Evolutionary conservation across 2,888 invertebrate genomes (phyloP).

Genomic region (Plagodis dolabraria): DNA sequence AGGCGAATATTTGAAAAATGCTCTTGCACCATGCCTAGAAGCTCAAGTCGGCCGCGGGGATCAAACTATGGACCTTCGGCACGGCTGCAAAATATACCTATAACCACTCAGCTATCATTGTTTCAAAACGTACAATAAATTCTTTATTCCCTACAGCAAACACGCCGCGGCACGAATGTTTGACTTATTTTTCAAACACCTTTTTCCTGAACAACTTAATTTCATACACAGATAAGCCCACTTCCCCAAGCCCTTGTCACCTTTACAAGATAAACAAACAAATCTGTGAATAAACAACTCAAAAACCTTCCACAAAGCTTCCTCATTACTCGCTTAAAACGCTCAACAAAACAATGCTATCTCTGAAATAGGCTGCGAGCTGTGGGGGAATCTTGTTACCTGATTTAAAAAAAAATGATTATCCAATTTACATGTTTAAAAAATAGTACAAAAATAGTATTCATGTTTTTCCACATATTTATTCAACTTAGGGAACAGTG

Average conservation of each 20-base stretch:
- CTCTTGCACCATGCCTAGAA: too few relatives aligned
- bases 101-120: too few relatives aligned
- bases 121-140: too few relatives aligned
- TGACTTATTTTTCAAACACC: background rate
- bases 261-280: constrained; percentile 26
- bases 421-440: background rate
- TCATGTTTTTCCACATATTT: too few relatives aligned
- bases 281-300: constrained; percentile 36
- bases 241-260: constrained; percentile 17
- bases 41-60: too few relatives aligned
- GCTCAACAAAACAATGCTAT: constrained; percentile 36
- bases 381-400: background rate
- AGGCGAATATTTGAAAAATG: too few relatives aligned
- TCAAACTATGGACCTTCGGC: too few relatives aligned
- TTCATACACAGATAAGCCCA: constrained; percentile 11
- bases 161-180: background rate
- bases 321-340: constrained; percentile 39
- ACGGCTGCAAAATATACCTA: too few relatives aligned
- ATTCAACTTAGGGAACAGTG: too few relatives aligned
- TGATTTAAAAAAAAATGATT: background rate
- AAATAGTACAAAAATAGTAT: too few relatives aligned
- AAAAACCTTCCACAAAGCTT: constrained; percentile 35
- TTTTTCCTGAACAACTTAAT: constrained; percentile 10
- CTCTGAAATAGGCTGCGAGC: constrained; percentile 20
- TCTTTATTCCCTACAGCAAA: too few relatives aligned